Conservation (phyloP, 2,888 invertebrate genomes). For the Philhelius pedissequus region DNA sequence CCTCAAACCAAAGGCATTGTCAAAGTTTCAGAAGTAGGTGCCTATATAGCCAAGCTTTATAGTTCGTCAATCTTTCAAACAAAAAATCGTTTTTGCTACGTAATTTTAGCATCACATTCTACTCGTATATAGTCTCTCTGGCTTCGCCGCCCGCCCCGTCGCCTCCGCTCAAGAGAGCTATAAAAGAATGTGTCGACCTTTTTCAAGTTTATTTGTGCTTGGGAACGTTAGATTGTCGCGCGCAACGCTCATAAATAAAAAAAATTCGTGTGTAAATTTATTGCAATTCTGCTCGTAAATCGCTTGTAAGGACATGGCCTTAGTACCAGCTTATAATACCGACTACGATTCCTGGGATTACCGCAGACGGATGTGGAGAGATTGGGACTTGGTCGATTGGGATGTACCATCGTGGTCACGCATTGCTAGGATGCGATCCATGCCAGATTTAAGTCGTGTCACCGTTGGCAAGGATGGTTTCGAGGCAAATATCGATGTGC, state of each 20-base stretch:
- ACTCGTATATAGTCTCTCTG: too few species aligned
- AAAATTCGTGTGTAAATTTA: conserved; percentile 9
- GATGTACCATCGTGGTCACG: conserved; percentile 77
- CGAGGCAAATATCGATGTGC: conserved; percentile 84
- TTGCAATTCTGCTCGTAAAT: neutral
- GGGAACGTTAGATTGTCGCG: conserved; percentile 56
- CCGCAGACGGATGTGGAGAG: conserved; percentile 77
- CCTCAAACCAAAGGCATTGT: conserved; percentile 42
- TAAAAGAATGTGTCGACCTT: conserved; percentile 72
- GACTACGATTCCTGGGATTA: conserved; percentile 78
- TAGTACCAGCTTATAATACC: conserved; percentile 74
- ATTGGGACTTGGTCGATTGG: conserved; percentile 76
- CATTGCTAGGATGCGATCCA: conserved; percentile 76
- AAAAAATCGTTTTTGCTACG: neutral
- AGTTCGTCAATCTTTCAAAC: neutral
- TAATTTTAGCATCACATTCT: neutral
- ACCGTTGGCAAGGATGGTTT: conserved; percentile 83
- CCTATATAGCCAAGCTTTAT: neutral
- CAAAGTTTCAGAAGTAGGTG: neutral
- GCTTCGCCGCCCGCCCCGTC: too few species aligned
- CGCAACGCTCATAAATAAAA: neutral
- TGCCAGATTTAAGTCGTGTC: conserved; percentile 77
- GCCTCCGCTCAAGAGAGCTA: conserved; percentile 65
- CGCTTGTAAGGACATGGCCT: conserved; percentile 71
- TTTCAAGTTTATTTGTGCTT: conserved; percentile 76